phyloP scores from a whole-genome alignment of 2,113 vertebrate genomes.

The Vulpes vulpes region DNA sequence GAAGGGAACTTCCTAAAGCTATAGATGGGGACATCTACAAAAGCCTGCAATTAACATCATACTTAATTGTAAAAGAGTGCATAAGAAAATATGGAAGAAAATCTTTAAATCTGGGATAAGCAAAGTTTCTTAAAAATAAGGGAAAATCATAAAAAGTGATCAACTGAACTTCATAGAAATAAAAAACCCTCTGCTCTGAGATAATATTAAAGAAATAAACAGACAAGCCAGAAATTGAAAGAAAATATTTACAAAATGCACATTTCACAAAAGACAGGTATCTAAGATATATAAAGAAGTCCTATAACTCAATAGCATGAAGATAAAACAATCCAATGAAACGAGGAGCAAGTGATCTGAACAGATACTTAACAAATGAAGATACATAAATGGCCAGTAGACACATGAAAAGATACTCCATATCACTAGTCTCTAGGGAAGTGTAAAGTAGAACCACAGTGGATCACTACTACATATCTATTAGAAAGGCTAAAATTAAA shows the following conservation, averaged over 20 bases:
- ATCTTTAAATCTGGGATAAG: constrained; percentile 25
- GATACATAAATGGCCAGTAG: background rate
- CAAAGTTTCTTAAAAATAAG: constrained; percentile 49
- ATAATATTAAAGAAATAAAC: constrained; percentile 24
- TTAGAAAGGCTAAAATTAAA: constrained; percentile 19
- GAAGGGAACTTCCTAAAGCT: background rate
- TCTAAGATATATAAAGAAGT: constrained; percentile 1
- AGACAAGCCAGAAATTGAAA: background rate
- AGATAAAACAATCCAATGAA: constrained; percentile 10
- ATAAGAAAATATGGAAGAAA: constrained; percentile 8
- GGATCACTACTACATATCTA: background rate
- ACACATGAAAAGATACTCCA: constrained; percentile 7
- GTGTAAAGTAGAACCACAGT: constrained; percentile 9
- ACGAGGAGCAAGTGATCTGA: background rate
- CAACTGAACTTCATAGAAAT: constrained; percentile 10
- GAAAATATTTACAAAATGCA: constrained; percentile 44
- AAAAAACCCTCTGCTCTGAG: background rate
- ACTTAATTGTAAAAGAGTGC: background rate
- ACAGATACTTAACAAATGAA: constrained; percentile 31
- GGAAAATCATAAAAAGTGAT: background rate
- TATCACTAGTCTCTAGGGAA: background rate
- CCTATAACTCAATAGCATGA: background rate
- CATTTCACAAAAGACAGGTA: background rate
- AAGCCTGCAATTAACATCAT: background rate
- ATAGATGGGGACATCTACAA: background rate